A percentile compares a stretch with the other conserved stretches of the same genome.
Evolutionary conservation across 2,113 vertebrate species (phyloP).

Genomic region (Aspiorhynchus laticeps): DNA sequence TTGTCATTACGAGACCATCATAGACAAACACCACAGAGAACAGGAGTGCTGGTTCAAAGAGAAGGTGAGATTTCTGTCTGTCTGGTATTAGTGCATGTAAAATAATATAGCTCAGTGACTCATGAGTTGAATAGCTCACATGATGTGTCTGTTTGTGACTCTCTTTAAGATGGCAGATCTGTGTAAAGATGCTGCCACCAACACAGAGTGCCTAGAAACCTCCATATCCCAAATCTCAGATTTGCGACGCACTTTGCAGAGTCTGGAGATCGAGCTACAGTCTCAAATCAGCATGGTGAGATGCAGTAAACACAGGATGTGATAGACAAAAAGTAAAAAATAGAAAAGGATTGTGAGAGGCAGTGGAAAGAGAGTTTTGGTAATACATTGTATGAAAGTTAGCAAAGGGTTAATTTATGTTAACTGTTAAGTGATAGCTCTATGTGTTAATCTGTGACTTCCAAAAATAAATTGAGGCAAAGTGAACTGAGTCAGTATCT

Average conservation of each 20-base stretch:
- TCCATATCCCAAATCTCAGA: conserved; percentile 89
- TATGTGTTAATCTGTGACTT: background rate
- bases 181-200: conserved; percentile 84
- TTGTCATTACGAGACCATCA: conserved; percentile 88
- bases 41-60: conserved; percentile 86
- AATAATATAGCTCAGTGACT: background rate
- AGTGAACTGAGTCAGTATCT: background rate
- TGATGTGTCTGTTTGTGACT: conserved; percentile 41
- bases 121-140: background rate
- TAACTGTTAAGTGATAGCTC: background rate
- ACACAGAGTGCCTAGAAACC: conserved; percentile 85
- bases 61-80: conserved; percentile 75
- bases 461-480: background rate
- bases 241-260: conserved; percentile 87
- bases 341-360: background rate
- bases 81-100: background rate
- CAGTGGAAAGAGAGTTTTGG: background rate
- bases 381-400: background rate
- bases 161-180: conserved; percentile 78
- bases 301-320: background rate
- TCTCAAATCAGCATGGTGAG: conserved; percentile 94
- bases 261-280: conserved; percentile 93
- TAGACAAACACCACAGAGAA: conserved; percentile 90
- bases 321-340: background rate
- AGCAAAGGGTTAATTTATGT: background rate